A percentile compares a stretch with the other conserved stretches of the same genome.
These are phyloP conservation scores for Leuciscus waleckii DNA, from an alignment of 2,797 vertebrate species.

Conservation along the genomic window DNA sequence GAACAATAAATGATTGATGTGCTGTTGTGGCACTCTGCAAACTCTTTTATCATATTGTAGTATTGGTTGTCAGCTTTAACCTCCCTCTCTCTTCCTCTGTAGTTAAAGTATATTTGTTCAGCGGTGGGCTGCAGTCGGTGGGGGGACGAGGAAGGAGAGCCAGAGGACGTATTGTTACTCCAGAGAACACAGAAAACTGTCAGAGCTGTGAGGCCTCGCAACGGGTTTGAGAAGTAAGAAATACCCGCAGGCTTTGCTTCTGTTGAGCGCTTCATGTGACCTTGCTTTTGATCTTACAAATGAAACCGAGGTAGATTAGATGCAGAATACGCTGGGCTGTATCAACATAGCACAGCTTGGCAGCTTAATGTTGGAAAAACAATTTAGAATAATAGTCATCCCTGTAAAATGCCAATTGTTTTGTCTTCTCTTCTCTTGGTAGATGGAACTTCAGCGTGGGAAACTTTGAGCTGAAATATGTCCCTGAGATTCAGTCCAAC, in stretches of 20 bases:
- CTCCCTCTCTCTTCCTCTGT: conserved; percentile 42
- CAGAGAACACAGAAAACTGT: conserved; percentile 97
- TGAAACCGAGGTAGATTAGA: neutral
- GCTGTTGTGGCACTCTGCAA: neutral
- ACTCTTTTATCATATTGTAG: conserved; percentile 29
- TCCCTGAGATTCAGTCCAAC: conserved; percentile 85
- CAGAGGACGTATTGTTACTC: conserved; percentile 90
- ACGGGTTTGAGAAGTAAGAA: conserved; percentile 92
- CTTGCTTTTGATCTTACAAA: conserved; percentile 34
- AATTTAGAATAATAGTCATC: neutral
- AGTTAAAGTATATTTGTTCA: conserved; percentile 97
- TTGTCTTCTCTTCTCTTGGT: conserved; percentile 8
- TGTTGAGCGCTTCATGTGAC: conserved; percentile 29
- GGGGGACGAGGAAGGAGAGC: conserved; percentile 86
- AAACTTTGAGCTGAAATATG: conserved; percentile 93
- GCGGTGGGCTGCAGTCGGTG: conserved; percentile 91
- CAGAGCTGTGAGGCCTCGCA: conserved; percentile 92
- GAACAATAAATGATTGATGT: conserved; percentile 27
- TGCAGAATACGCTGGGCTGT: neutral
- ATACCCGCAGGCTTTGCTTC: conserved; percentile 11
- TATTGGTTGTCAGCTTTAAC: conserved; percentile 19
- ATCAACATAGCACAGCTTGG: conserved; percentile 1
- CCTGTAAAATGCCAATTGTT: neutral
- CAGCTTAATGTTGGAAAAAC: neutral
- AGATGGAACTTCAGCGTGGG: conserved; percentile 99